Evolutionary conservation across 2,113 vertebrate species (phyloP).

Genomic region (Verasper variegatus): DNA sequence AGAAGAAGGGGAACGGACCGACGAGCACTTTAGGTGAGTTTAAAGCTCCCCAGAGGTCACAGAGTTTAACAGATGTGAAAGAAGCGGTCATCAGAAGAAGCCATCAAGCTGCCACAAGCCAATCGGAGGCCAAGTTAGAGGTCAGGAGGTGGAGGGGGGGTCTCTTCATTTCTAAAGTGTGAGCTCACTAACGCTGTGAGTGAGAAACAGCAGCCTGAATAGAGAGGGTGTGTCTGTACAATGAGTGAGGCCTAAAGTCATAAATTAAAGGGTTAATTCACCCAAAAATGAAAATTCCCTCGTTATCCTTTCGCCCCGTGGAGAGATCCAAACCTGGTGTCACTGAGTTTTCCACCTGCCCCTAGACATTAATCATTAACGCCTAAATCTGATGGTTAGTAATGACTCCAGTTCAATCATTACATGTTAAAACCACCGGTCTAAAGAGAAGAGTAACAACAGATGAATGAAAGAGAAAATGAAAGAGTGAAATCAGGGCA

Average conservation of each 20-base stretch:
- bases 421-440: conserved; percentile 26
- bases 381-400: conserved; percentile 5
- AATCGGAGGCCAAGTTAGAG: neutral
- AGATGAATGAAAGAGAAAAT: neutral
- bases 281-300: no score
- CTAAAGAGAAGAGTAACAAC: neutral
- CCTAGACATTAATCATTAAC: conserved; percentile 63
- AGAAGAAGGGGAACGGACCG: neutral
- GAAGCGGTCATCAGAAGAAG: neutral
- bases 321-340: neutral
- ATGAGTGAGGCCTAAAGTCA: no score
- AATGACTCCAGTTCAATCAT: conserved; percentile 39
- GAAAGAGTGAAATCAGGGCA: neutral
- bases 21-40: neutral
- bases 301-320: no score
- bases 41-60: neutral
- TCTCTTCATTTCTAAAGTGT: no score
- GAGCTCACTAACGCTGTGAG: no score
- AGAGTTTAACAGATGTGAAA: conserved; percentile 3
- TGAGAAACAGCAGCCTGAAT: no score
- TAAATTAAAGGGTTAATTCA: no score
- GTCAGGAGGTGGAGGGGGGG: neutral
- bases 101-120: neutral
- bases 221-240: no score
- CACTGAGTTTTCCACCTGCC: conserved; percentile 4